Evolutionary conservation across 2,797 vertebrate species (phyloP).

Genomic region (Craterocephalus amniculus): DNA sequence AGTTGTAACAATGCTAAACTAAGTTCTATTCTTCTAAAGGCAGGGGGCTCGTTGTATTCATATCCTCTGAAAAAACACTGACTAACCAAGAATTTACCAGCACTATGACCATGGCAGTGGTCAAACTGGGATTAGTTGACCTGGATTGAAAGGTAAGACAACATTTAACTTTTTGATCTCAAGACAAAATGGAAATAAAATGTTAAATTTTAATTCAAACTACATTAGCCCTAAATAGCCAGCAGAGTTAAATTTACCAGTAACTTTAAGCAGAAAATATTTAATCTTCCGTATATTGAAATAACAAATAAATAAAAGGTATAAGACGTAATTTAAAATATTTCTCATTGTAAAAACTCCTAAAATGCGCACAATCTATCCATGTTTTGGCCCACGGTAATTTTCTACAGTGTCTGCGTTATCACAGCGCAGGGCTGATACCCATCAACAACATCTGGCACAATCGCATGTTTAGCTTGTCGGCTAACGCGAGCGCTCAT

Average conservation of each 20-base stretch:
- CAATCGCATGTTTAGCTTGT: background rate
- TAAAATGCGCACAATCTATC: background rate
- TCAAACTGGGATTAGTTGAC: slow-evolving; percentile 43
- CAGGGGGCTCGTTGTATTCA: slow-evolving; percentile 62
- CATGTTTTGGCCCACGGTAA: background rate
- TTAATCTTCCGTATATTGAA: background rate
- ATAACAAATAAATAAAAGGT: background rate
- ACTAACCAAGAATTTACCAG: slow-evolving; percentile 60
- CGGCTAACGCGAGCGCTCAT: slow-evolving; percentile 5
- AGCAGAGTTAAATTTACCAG: background rate
- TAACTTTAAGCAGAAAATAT: background rate
- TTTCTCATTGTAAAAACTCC: background rate
- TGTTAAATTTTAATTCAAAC: background rate
- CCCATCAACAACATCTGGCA: background rate
- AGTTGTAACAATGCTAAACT: slow-evolving; percentile 53
- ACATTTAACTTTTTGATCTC: slow-evolving; percentile 31
- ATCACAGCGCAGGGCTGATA: slow-evolving; percentile 45
- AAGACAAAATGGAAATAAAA: background rate
- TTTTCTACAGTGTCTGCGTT: slow-evolving; percentile 16
- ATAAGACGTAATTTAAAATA: background rate
- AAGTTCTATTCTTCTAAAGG: slow-evolving; percentile 48
- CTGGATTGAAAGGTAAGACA: slow-evolving; percentile 61
- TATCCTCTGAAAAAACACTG: slow-evolving; percentile 61
- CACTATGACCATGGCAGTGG: slow-evolving; percentile 20
- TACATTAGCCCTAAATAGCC: background rate